Evolutionary conservation across 2,113 vertebrate species (phyloP).

Genomic region (Varanus komodoensis): DNA sequence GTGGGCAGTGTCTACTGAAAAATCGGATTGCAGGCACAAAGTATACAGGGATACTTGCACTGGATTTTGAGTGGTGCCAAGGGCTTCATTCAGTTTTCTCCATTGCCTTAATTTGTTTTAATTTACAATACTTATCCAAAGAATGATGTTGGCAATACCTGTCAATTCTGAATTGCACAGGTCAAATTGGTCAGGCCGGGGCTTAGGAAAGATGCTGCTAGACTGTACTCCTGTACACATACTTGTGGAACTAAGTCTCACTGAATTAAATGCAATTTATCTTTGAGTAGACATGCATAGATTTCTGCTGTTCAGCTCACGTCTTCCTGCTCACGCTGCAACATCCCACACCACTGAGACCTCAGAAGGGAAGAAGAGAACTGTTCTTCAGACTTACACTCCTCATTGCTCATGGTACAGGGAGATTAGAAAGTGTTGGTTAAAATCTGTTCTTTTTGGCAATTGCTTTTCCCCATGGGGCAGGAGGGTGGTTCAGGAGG

Average conservation of each 20-base stretch:
- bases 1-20: background rate
- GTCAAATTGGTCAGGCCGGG: background rate
- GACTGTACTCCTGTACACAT: background rate
- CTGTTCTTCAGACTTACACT: too few species aligned
- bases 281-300: background rate
- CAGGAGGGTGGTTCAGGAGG: background rate
- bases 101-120: background rate
- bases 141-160: background rate
- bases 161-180: background rate
- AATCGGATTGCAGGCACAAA: background rate
- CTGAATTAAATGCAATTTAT: background rate
- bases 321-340: too few species aligned
- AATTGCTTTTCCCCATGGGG: too few species aligned
- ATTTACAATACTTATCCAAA: background rate
- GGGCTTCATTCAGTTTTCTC: background rate
- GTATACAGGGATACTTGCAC: background rate
- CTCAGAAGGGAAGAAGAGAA: too few species aligned
- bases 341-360: too few species aligned
- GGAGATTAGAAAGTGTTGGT: too few species aligned
- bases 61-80: background rate
- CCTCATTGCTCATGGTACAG: too few species aligned
- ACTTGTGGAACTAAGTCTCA: background rate
- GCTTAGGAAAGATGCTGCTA: background rate
- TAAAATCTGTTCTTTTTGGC: too few species aligned
- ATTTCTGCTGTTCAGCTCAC: too few species aligned